These are phyloP conservation scores for Oscheius sp. DNA, from an alignment of 2,888 invertebrate species.

Conservation along the genomic window DNA sequence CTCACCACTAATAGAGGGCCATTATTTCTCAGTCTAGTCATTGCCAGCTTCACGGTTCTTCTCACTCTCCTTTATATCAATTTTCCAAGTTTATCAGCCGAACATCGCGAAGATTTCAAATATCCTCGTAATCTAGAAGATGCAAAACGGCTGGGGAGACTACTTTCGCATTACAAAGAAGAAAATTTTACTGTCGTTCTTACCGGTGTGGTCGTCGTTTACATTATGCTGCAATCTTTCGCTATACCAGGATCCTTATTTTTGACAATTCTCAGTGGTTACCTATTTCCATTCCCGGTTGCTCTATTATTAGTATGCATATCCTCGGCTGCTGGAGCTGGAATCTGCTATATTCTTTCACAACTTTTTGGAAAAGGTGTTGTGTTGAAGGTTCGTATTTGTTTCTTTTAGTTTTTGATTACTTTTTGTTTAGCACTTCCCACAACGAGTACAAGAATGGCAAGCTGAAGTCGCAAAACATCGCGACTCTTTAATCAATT, in stretches of 20 bases:
- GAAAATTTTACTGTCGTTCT: conserved; percentile 82
- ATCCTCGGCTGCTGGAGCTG: conserved; percentile 95
- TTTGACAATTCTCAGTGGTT: conserved; percentile 93
- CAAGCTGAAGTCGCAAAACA: conserved; percentile 80
- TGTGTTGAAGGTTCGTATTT: conserved; percentile 75
- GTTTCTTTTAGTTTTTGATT: not conserved
- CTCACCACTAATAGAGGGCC: conserved; percentile 19
- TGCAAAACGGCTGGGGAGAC: conserved; percentile 89
- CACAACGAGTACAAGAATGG: conserved; percentile 86
- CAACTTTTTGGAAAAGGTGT: conserved; percentile 86
- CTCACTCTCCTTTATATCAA: conserved; percentile 45
- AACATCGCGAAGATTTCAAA: conserved; percentile 85
- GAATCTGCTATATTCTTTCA: conserved; percentile 91
- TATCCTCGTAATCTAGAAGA: conserved; percentile 92
- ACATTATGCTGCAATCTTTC: conserved; percentile 97
- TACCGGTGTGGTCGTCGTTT: conserved; percentile 85
- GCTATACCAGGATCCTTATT: conserved; percentile 99
- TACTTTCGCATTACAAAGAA: conserved; percentile 88
- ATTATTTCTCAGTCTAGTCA: conserved; percentile 4
- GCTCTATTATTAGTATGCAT: conserved; percentile 82
- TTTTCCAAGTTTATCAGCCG: conserved; percentile 74
- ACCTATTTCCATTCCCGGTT: conserved; percentile 89
- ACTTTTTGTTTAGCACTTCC: conserved; percentile 75
- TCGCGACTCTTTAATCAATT: conserved; percentile 87
- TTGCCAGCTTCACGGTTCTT: conserved; percentile 1